phyloP scores from a whole-genome alignment of 2,888 invertebrate species.

The Tigriopus californicus region DNA sequence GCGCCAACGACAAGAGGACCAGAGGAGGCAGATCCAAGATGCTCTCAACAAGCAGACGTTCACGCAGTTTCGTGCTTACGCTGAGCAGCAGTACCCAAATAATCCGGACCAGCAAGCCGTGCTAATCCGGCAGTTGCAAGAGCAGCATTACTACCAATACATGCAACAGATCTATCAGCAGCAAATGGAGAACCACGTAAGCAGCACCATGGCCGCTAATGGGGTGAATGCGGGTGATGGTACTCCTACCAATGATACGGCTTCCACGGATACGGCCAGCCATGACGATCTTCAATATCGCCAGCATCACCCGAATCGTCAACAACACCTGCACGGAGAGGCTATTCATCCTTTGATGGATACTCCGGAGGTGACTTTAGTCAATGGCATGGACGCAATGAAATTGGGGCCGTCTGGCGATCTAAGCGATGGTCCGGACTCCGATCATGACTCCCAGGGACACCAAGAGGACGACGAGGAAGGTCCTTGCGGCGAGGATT shows the following conservation, averaged over 20 bases:
- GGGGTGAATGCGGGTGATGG: no score
- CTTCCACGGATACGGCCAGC: no score
- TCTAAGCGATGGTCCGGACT: slow-evolving; percentile 13
- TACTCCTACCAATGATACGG: no score
- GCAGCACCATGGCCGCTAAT: slow-evolving; percentile 16
- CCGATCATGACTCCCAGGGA: slow-evolving; percentile 21
- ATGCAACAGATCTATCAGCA: slow-evolving; percentile 72
- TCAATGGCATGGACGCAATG: no score
- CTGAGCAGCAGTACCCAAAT: slow-evolving; percentile 65
- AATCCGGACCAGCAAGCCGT: slow-evolving; percentile 61
- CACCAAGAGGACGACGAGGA: slow-evolving; percentile 21
- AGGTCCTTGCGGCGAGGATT: neutral
- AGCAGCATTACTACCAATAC: slow-evolving; percentile 96
- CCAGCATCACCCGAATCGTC: no score
- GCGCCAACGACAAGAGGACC: slow-evolving; percentile 21
- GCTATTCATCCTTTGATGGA: no score
- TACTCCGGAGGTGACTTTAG: no score
- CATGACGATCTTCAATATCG: no score
- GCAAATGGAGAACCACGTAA: slow-evolving; percentile 24
- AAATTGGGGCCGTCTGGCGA: neutral
- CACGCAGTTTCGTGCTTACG: slow-evolving; percentile 70
- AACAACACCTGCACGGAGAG: no score
- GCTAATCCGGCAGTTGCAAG: slow-evolving; percentile 80
- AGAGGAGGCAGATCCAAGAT: slow-evolving; percentile 48
- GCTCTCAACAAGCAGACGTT: slow-evolving; percentile 88